Evolutionary conservation across 2,797 vertebrate genomes (phyloP), one percentile per base, ranked within the genome.

Genomic region (Mallotus villosus): DNA sequence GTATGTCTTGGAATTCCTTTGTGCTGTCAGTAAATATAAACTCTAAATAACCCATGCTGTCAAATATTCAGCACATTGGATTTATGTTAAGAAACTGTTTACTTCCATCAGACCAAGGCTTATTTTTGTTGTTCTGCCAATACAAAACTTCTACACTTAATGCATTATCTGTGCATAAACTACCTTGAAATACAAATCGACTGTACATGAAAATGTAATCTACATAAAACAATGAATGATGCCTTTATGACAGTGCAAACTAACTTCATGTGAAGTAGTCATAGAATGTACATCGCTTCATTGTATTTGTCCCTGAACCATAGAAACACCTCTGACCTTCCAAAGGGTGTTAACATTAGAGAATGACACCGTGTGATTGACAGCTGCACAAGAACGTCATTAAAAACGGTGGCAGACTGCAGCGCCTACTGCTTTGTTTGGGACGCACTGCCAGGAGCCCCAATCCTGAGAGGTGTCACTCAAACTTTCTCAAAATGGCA

Each of bases 391-490:
- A 69, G 19, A 64, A 71, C 59, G 73, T 74, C 71, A 65, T 57
- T 60, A 69, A 68, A 63, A 63, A 63, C 65, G 53, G 32, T 17
- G 22, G 59, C 57, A 46, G 29, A 24, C 3, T 63, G 65, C 72
- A 69, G 51, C 61, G 46, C 24, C 4, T 21, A 63, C 58, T 53
- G 22, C 68, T 84, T 80, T 83, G 82, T 80, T 63, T 61, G 69
- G 66, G 71, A 64, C 37, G 67, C 63, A 63, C 65, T 65, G 84
- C 76, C 71, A 22, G 58, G 68, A 76, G 83, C 76, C 81, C 80
- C 76, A 74, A 85, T 87, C 85, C 80, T 80, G 78, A 79, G 78
- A 86, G 78, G 72, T 80, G 87, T 86, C 88, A 84, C 74, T 89
- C 88, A 88, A 81, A 78, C 68, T 53, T 60, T 76, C 72, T 71